Conservation (phyloP, 2,888 invertebrate genomes). For the Syrphus vitripennis region DNA sequence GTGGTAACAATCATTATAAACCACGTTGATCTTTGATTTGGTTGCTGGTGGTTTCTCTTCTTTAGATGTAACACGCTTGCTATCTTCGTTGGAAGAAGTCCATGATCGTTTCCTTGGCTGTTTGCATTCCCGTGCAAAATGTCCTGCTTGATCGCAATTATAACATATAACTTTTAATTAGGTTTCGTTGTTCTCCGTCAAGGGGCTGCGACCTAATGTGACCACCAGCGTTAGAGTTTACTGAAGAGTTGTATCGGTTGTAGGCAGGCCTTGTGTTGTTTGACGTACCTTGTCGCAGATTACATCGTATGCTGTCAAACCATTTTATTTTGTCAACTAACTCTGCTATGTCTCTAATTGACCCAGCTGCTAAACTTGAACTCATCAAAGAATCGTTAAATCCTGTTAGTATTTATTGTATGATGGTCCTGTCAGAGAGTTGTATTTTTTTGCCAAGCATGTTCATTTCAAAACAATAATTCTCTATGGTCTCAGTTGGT, state of each 20-base stretch:
- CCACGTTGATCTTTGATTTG: not conserved
- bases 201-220: not conserved
- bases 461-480: slow-evolving; percentile 12
- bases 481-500: not conserved
- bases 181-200: no score
- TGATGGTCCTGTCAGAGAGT: not conserved
- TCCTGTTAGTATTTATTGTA: not conserved
- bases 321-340: not conserved
- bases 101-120: not conserved
- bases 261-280: not conserved
- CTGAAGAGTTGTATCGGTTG: not conserved
- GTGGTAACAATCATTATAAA: slow-evolving; percentile 20
- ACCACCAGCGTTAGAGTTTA: not conserved
- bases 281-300: not conserved
- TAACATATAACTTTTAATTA: not conserved
- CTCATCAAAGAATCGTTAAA: not conserved
- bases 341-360: not conserved
- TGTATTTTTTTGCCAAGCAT: slow-evolving; percentile 14
- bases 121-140: not conserved
- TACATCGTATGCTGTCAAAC: not conserved
- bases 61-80: not conserved
- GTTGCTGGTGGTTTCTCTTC: not conserved
- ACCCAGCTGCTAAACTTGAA: not conserved
- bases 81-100: not conserved
- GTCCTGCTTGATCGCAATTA: slow-evolving; percentile 12